phyloP scores from a whole-genome alignment of 2,888 invertebrate genomes.

The Atherix ibis region DNA sequence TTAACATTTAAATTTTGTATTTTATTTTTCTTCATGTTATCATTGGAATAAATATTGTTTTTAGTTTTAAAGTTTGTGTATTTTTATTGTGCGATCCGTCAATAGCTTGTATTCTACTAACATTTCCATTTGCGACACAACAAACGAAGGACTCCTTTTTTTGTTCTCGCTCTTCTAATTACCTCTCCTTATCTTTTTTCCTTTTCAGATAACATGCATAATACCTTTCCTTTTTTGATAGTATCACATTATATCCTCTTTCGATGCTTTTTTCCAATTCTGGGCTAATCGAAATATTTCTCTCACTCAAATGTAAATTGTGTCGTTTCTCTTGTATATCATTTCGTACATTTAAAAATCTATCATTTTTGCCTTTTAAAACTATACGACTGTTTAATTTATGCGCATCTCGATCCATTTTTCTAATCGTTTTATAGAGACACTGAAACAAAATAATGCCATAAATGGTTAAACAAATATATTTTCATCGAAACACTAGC shows the following conservation, averaged over 20 bases:
- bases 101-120: too few species aligned
- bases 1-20: too few species aligned
- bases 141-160: background rate
- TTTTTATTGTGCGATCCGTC: too few species aligned
- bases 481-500: too few species aligned
- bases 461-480: too few species aligned
- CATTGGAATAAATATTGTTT: background rate
- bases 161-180: background rate
- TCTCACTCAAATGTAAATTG: background rate
- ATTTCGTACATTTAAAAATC: background rate
- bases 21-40: too few species aligned
- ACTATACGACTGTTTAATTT: background rate
- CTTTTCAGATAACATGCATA: background rate
- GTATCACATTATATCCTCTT: background rate
- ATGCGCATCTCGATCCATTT: background rate
- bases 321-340: background rate
- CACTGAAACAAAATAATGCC: too few species aligned
- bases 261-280: background rate
- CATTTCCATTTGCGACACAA: too few species aligned
- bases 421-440: too few species aligned
- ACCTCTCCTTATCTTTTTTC: background rate
- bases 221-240: background rate
- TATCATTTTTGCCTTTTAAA: background rate
- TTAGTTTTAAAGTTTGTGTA: too few species aligned
- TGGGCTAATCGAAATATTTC: background rate